Evolutionary conservation across 1,140 invertebrate genomes (phyloP).

Genomic region (Polyergus mexicanus): DNA sequence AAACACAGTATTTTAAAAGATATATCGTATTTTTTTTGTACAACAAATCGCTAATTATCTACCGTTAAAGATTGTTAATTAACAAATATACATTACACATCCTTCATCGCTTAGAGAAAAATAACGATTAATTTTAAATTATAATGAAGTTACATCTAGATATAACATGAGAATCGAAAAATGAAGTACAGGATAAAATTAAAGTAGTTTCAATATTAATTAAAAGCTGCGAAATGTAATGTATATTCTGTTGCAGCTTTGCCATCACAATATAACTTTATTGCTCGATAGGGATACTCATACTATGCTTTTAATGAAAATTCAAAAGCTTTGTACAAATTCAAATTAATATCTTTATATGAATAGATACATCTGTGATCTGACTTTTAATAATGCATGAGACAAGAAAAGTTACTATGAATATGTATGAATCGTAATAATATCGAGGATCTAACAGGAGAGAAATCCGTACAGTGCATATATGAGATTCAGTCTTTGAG

Average conservation of each 20-base stretch:
- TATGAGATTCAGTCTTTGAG: not conserved
- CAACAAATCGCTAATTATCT: not conserved
- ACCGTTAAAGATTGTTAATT: not conserved
- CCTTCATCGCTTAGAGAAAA: not conserved
- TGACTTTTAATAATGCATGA: constrained; percentile 13
- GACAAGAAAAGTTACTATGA: constrained; percentile 24
- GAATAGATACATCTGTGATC: not conserved
- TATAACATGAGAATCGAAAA: constrained; percentile 5
- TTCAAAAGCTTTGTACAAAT: constrained; percentile 1
- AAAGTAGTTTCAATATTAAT: constrained; percentile 10
- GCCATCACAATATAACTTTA: not conserved
- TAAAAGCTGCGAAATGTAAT: not conserved
- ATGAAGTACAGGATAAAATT: not conserved
- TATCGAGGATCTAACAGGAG: constrained; percentile 4
- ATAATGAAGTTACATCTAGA: constrained; percentile 4
- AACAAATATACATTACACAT: not conserved
- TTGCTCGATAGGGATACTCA: not conserved
- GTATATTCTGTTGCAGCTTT: not conserved
- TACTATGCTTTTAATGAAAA: not conserved
- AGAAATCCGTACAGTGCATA: no score
- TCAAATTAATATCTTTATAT: not conserved
- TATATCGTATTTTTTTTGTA: not conserved
- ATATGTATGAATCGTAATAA: not conserved
- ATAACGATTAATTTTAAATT: constrained; percentile 15
- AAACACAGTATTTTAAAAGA: constrained; percentile 11